These are phyloP conservation scores for Lepisosteus osseus DNA, from an alignment of 2,113 vertebrate genomes.

Conservation along the genomic window DNA sequence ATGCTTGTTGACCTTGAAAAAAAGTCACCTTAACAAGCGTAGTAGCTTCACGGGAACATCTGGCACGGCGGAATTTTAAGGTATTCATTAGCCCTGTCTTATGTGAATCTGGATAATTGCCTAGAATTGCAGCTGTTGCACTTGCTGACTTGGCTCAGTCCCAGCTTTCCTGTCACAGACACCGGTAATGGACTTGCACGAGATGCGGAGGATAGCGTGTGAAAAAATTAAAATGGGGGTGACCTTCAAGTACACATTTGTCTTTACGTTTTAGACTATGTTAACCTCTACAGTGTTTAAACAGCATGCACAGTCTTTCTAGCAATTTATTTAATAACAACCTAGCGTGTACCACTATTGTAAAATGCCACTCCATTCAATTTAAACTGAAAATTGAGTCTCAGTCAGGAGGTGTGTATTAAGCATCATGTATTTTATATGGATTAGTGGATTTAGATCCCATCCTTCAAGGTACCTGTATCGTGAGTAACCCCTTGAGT, in stretches of 20 bases:
- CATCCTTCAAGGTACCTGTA: no score
- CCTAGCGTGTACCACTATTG: constrained; percentile 65
- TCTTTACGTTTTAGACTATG: background rate
- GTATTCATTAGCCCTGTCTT: constrained; percentile 52
- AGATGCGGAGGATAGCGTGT: background rate
- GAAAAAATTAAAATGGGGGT: background rate
- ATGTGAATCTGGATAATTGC: constrained; percentile 52
- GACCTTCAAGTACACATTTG: background rate
- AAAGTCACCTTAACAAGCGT: constrained; percentile 42
- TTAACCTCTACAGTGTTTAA: background rate
- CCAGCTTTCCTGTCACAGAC: background rate
- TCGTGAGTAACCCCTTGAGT: no score
- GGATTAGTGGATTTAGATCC: no score
- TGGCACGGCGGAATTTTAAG: constrained; percentile 41
- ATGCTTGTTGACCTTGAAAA: constrained; percentile 28
- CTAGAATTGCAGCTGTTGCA: constrained; percentile 44
- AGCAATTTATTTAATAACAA: constrained; percentile 68
- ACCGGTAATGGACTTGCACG: background rate
- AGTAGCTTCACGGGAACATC: constrained; percentile 44
- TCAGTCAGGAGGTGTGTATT: constrained; percentile 60
- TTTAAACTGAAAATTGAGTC: constrained; percentile 71
- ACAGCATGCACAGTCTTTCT: constrained; percentile 9
- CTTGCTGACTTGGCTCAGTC: constrained; percentile 32
- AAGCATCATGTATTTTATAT: no score
- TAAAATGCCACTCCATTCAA: constrained; percentile 75